Base-by-base conservation (phyloP, 2,113 vertebrate species). In the Pyxicephalus adspersus region DNA sequence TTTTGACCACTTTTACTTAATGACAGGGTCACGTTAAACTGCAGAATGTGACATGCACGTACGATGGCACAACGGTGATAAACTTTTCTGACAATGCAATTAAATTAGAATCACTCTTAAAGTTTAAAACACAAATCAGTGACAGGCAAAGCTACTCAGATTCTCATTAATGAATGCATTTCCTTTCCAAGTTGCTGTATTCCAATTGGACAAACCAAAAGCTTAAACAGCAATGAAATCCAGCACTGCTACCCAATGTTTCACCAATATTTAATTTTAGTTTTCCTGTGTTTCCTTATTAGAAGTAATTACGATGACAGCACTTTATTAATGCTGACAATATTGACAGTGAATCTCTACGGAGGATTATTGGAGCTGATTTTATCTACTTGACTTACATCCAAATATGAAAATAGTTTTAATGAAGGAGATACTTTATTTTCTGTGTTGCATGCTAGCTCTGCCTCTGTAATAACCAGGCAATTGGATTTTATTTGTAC, bases 281-380 rank as follows among this genome's bases (percentile, higher is more conserved):
- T 45, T 11, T 45, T 45, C 11, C 38, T 2, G 38, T 28, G 58
- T 82, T 66, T 82, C 52, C 52, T 26, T 66, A 75, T 74, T 65
- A 82, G 29, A 22, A 82, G 80, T 75, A 82, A 66, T 17, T 9
- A 45, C 38, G 61, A 66, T 82, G 58, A 74, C 50, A 82, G 50
- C 38, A 66, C 50, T 66, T 82, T 66, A 75, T 75, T 75, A 63
- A 54, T 75, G n/a, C 61, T 66, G 71, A 82, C 80, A 66, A 64
- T 29, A n/a, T 74, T 82, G 80, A 82, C 80, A 82, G 51, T 31
- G 31, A 29, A 26, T 82, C 61, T 74, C 22, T 34, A 74, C 65
- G 23, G 38, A 50, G 66, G 61, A 66, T 82, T 75, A 82, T 82
- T 58, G 51, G 55, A 82, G 58, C 29, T 75, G 80, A 82, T 82